These are phyloP conservation scores for Panagrolaimus sp. DNA, from an alignment of 1,140 invertebrate genomes.

Conservation along the genomic window DNA sequence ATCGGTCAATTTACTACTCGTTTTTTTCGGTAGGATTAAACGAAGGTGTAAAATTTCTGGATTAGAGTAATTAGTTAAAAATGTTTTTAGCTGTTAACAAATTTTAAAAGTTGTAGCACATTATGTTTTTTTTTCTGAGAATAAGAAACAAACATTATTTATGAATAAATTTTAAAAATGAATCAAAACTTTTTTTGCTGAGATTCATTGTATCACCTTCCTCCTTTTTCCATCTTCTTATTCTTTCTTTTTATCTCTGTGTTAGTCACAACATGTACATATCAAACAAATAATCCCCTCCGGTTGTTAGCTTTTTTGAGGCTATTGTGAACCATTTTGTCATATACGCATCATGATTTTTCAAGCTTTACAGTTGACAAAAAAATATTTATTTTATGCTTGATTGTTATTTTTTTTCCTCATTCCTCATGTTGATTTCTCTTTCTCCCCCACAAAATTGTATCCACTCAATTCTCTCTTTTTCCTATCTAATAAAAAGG, in stretches of 20 bases:
- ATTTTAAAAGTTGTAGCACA: not conserved
- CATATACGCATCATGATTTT: conserved; percentile 1
- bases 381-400: not conserved
- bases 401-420: not conserved
- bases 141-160: too few species aligned
- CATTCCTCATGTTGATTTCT: not conserved
- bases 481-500: not conserved
- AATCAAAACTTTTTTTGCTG: too few species aligned
- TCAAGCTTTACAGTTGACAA: conserved; percentile 3
- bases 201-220: too few species aligned
- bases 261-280: conserved; percentile 2
- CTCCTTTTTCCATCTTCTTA: too few species aligned
- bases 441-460: not conserved
- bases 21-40: not conserved
- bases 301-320: not conserved
- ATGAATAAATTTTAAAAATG: too few species aligned
- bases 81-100: not conserved
- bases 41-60: not conserved
- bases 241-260: not conserved
- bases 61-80: not conserved
- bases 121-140: not conserved
- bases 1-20: not conserved
- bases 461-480: not conserved
- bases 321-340: not conserved
- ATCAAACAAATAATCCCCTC: conserved; percentile 9